Conservation (phyloP, 2,888 invertebrate genomes). For the Rhyacophila evoluta region DNA sequence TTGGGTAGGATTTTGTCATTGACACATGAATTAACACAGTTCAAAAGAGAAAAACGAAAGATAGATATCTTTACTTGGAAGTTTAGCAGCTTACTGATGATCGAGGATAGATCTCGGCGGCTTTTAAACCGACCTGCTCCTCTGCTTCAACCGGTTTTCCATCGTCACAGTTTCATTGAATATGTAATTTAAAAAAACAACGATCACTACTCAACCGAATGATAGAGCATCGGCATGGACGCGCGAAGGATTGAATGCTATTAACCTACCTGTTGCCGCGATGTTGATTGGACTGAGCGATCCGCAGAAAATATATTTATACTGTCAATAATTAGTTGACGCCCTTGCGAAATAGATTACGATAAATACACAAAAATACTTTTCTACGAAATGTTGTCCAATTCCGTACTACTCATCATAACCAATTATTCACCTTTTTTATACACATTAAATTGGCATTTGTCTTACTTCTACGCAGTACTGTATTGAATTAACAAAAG, state of each 20-base stretch:
- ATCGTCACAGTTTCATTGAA: constrained; percentile 43
- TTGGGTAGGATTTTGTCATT: constrained; percentile 71
- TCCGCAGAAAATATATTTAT: background rate
- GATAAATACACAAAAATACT: no score
- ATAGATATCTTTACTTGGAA: constrained; percentile 26
- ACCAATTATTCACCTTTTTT: no score
- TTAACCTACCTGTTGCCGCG: background rate
- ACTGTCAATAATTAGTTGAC: background rate
- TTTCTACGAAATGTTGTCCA: no score
- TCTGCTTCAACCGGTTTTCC: constrained; percentile 45
- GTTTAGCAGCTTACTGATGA: constrained; percentile 5
- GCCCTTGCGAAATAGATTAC: background rate
- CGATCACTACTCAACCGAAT: constrained; percentile 49
- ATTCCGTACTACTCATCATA: no score
- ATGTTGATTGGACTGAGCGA: background rate
- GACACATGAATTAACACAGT: constrained; percentile 62
- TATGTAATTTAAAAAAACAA: constrained; percentile 40
- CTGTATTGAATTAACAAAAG: no score
- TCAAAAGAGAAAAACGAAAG: constrained; percentile 30
- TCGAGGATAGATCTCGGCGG: background rate
- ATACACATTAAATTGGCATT: no score
- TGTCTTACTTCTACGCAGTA: no score
- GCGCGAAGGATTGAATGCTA: background rate
- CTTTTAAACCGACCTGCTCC: constrained; percentile 41
- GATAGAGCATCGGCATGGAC: constrained; percentile 27